A percentile compares a stretch with the other conserved stretches of the same genome.
These are phyloP conservation scores for Gonioctena quinquepunctata DNA, from an alignment of 1,140 invertebrate genomes.

Conservation along the genomic window DNA sequence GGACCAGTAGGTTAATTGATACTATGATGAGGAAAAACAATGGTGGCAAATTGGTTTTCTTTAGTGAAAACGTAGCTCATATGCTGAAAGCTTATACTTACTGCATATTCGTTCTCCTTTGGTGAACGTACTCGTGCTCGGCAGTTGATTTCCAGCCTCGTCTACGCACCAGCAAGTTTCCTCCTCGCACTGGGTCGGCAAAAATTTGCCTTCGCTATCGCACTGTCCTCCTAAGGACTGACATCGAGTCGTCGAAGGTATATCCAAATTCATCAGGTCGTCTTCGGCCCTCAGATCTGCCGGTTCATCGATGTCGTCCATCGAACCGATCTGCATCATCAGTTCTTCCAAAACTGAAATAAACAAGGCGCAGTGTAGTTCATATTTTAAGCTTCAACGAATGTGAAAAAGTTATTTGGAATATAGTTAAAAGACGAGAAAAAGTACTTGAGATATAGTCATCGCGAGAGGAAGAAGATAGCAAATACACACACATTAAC, in stretches of 20 bases:
- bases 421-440: too few species aligned
- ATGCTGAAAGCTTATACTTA: too few species aligned
- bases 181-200: slow-evolving; percentile 73
- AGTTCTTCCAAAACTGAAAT: slow-evolving; percentile 68
- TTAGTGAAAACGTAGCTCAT: too few species aligned
- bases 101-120: slow-evolving; percentile 65
- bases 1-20: too few species aligned
- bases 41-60: too few species aligned
- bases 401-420: too few species aligned
- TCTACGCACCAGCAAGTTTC: slow-evolving; percentile 85
- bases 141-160: slow-evolving; percentile 78
- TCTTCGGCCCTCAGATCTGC: slow-evolving; percentile 34
- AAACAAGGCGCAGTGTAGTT: too few species aligned
- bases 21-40: too few species aligned
- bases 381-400: too few species aligned
- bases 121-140: slow-evolving; percentile 66
- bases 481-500: too few species aligned
- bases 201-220: slow-evolving; percentile 70
- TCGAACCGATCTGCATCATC: slow-evolving; percentile 65
- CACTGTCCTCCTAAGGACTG: slow-evolving; percentile 65
- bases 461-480: too few species aligned
- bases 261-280: slow-evolving; percentile 40
- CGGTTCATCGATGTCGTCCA: slow-evolving; percentile 45
- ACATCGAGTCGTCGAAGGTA: slow-evolving; percentile 63
- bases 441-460: too few species aligned